Evolutionary conservation across 2,113 vertebrate species (phyloP).

Genomic region (Pitta sordida): DNA sequence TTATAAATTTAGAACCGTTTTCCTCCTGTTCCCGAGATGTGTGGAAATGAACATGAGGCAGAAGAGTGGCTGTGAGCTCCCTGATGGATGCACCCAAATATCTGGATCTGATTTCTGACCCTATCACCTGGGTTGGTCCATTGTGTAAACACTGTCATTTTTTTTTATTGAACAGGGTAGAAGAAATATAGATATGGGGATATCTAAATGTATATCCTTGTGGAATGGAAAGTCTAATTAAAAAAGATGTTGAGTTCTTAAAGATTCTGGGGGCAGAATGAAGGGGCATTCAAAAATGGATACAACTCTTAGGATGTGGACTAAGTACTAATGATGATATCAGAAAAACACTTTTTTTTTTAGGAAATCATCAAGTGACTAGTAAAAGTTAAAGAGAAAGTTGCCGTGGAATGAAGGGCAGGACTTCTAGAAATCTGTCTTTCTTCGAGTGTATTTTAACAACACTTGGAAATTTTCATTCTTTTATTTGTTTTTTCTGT

Average conservation of each 20-base stretch:
- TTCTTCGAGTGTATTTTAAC: neutral
- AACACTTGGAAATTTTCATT: neutral
- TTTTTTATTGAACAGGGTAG: neutral
- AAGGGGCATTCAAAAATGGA: neutral
- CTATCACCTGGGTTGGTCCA: neutral
- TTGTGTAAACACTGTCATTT: neutral
- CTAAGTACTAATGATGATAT: neutral
- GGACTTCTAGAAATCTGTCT: neutral
- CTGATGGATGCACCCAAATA: neutral
- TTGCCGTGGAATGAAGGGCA: neutral
- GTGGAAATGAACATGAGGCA: fast-evolving
- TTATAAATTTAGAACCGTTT: neutral
- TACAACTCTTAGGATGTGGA: neutral
- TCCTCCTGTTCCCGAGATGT: neutral
- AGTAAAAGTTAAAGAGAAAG: neutral
- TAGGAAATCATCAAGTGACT: neutral
- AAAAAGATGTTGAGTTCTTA: neutral
- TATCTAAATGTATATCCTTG: neutral
- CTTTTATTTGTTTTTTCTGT: neutral
- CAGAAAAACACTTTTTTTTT: neutral
- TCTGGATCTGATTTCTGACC: neutral
- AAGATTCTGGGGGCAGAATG: neutral
- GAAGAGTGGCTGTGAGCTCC: neutral
- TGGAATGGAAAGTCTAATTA: neutral
- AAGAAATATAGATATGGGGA: neutral